Conservation (phyloP, 2,888 invertebrate genomes). For the Cephus rjabovi region DNA sequence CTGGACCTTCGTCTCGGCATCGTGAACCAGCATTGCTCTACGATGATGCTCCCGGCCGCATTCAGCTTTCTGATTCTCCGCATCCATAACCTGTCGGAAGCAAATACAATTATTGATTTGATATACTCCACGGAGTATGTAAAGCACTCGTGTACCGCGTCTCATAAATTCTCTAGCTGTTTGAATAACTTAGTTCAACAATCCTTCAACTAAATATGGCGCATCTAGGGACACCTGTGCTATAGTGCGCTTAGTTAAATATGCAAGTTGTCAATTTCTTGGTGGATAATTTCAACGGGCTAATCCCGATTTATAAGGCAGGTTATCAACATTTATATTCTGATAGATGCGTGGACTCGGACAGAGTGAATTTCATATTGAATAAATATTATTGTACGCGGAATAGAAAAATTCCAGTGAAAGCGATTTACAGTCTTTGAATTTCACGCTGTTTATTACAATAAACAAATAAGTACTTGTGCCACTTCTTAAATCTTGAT, state of each 20-base stretch:
- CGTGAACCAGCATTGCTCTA: constrained; percentile 82
- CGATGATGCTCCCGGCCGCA: constrained; percentile 89
- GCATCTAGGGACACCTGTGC: background rate
- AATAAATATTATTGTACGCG: background rate
- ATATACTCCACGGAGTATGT: background rate
- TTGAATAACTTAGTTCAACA: background rate
- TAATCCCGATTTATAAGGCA: too few relatives aligned
- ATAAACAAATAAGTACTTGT: background rate
- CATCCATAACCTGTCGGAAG: constrained; percentile 83
- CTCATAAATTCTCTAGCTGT: background rate
- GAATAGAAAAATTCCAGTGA: background rate
- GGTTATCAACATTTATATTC: background rate
- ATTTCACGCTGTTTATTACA: background rate
- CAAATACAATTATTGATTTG: background rate
- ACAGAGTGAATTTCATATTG: background rate
- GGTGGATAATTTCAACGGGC: background rate
- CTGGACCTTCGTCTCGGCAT: constrained; percentile 84
- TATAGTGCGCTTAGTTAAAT: background rate
- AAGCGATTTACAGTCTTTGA: background rate
- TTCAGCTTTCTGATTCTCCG: constrained; percentile 89
- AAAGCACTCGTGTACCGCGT: background rate
- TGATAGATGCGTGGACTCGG: background rate
- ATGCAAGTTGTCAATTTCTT: background rate
- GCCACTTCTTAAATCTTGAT: background rate
- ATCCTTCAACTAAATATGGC: background rate